Conservation (phyloP, 2,888 invertebrate species). For the Hymenopus coronatus region DNA sequence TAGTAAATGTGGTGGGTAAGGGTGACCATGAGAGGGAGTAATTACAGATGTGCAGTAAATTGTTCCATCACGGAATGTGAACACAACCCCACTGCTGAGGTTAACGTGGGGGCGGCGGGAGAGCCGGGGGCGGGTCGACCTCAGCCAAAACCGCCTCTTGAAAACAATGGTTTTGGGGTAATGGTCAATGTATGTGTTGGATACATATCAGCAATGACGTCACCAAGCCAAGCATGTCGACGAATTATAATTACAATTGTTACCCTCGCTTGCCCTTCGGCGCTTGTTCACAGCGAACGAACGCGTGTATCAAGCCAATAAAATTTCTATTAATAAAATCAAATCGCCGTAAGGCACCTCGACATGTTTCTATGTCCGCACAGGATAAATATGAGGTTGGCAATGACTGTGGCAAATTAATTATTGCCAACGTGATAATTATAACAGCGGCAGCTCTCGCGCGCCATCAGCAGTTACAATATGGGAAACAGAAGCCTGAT, state of each 20-base stretch:
- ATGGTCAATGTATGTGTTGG: background rate
- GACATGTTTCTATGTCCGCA: background rate
- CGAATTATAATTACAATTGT: background rate
- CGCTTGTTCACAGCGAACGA: background rate
- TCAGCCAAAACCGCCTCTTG: background rate
- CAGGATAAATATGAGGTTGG: background rate
- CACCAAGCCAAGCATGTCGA: background rate
- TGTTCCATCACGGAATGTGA: background rate
- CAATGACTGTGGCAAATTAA: background rate
- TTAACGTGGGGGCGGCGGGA: background rate
- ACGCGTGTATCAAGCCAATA: background rate
- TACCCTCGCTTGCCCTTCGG: background rate
- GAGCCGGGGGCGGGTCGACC: background rate
- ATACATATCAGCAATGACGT: background rate
- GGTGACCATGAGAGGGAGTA: background rate
- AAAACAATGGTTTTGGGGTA: background rate
- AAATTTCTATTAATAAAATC: background rate
- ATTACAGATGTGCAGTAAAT: background rate
- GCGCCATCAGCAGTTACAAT: background rate
- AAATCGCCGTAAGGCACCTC: background rate
- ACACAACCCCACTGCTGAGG: background rate
- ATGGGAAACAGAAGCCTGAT: background rate
- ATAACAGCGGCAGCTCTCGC: background rate
- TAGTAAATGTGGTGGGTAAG: background rate
- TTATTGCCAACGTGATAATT: background rate